Evolutionary conservation across 2,113 vertebrate genomes (phyloP), one percentile per base, ranked within the genome.

Genomic region (Bettongia penicillata): DNA sequence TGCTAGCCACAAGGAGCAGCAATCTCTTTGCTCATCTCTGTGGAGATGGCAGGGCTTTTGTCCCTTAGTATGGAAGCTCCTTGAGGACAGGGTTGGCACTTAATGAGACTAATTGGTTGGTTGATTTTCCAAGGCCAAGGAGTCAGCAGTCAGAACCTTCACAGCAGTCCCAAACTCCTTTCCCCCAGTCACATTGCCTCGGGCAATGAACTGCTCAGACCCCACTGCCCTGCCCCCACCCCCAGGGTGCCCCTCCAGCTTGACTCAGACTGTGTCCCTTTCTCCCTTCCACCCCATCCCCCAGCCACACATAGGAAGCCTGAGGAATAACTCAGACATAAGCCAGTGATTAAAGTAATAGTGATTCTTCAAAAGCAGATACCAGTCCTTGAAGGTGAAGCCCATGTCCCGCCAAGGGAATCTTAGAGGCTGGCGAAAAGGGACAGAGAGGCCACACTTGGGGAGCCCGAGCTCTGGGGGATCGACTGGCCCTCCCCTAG

Each of bases 91-190:
- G 28, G 57, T 26, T 61, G 57, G 57, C 0, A 9, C 57, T 61
- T 61, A 55, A 55, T 55, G 48, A 48, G 48, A 26, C 25, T 23
- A 23, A 53, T 53, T 8, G 25, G 26, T 26, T 9, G 53, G 8
- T 55, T 24, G 53, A 24, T 53, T 24, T 3, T 23, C 55, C 55
- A 61, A 31, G 8, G 28, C 9, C 57, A 31, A 8, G 28, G 1
- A 28, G 55, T 10, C 26, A 2, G 8, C 28, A 48, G 48, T 48
- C 48, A 48, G 48, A 48, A 48, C 28, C 31, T 31, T 31, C 9
- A 25, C 8, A 1, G 3, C 1, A 26, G 53, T 26, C 24, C 77
- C 6, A 14, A 0, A 1, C 7, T 16, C 43, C 4, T 24, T 22
- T 31, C 47, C 89, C 47, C 25, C 12, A 2, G 48, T 23, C 26